Base-by-base conservation (phyloP, 2,888 invertebrate species). In the Meganola albula region DNA sequence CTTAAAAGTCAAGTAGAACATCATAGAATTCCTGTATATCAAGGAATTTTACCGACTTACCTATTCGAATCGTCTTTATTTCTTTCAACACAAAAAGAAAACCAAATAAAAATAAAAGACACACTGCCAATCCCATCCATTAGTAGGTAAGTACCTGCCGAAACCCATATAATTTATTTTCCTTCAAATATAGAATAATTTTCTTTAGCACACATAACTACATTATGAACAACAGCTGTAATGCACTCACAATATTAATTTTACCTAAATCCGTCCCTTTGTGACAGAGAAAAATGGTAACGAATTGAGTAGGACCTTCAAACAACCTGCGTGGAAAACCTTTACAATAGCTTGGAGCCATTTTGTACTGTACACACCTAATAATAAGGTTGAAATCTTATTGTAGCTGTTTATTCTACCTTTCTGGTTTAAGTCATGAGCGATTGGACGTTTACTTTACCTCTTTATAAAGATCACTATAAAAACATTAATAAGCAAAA, bases 261-360 rank as follows among this genome's bases (percentile, higher is more conserved):
- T 72, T 67, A 59, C 63, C 73, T 61, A 67, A 79, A 74, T 76
- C 76, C 78, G 70, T 73, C 78, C 73, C 74, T 63, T 69, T 72
- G 73, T 74, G 80, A 80, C 82, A 79, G 74, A 79, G 80, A 80
- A 82, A 79, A 82, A 82, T 80, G 75, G 77, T 74, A 74, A 74
- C 77, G 76, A 79, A 79, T 77, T 60, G 72, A 75, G 70, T 70
- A 65, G 63, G 64, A 61, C 64, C 58, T 61, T 64, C 48, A 48
- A 49, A 57, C 65, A 69, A 76, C 77, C 77, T 75, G 71, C 59
- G 58, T 50, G 49, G 58, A 64, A 61, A 65, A 53, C 63, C 60
- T 60, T 61, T 62, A 53, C 20, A 11, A 20, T 2, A 13, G 7
- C 8, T 14, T n/a, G n/a, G 27, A n/a, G 18, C 27, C 28, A 59